Base-by-base conservation (phyloP, 2,797 vertebrate genomes). In the Naso thynnoides region DNA sequence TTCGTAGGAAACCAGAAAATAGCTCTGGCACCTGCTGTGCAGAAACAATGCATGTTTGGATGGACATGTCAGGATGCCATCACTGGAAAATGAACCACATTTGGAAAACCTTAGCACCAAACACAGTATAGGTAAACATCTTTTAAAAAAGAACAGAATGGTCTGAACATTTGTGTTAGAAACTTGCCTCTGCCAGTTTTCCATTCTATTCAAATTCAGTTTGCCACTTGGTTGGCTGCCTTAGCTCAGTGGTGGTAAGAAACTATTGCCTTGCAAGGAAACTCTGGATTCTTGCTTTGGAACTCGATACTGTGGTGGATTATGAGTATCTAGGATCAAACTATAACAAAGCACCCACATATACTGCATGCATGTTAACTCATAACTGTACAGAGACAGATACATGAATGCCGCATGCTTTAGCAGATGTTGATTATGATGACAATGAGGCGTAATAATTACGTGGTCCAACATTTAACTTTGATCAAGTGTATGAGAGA, bases 1-100 rank as follows among this genome's bases (percentile, higher is more conserved):
- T 83, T 83, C 54, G 56, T 52, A 73, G 76, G 78, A 76, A 85
- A 90, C 73, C 70, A 80, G 74, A 86, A 80, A 86, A 86, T 68
- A 76, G 68, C 67, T 78, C 67, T 85, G 86, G 80, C 84, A 89
- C 90, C 85, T 91, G 89, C 88, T 80, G 88, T 77, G 84, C 67
- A 83, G 84, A 79, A 82, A 83, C 86, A 84, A 86, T 72, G 75
- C 66, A 82, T 79, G 84, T 84, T 88, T 89, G 78, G 68, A 71
- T 62, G 31, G 64, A 83, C 62, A 42, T 70, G 71, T 84, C 82
- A 71, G 81, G 62, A 5, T 73, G 73, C 42, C 39, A 72, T 73
- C 73, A 61, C 68, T 69, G 57, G 49, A 82, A 82, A 84, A 67
- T 24, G 6, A 44, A 65, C 45, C 49, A 6, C 79, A 80, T 82